Conservation (phyloP, 2,888 invertebrate species). For the Xylota sylvarum region DNA sequence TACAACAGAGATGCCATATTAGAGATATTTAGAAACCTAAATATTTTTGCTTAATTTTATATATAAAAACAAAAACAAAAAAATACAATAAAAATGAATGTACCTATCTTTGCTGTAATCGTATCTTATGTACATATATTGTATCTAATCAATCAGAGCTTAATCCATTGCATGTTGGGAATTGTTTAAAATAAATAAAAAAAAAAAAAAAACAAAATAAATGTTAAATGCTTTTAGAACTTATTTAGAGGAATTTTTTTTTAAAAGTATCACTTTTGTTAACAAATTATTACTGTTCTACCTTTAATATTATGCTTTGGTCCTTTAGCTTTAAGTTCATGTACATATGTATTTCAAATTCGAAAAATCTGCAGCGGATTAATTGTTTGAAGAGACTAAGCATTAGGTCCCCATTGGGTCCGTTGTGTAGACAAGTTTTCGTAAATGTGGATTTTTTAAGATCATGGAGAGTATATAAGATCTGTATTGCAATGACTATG, state of each 20-base stretch:
- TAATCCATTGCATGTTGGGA: slow-evolving; percentile 44
- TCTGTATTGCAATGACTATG: too few relatives aligned
- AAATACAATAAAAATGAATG: slow-evolving; percentile 14
- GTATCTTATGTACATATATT: slow-evolving; percentile 15
- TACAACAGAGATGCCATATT: slow-evolving; percentile 39
- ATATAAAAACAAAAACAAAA: slow-evolving; percentile 2
- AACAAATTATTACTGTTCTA: not conserved
- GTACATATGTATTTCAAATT: too few relatives aligned
- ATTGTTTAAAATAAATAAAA: not conserved
- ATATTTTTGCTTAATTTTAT: slow-evolving; percentile 44
- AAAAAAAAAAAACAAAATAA: not conserved
- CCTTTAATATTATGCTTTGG: too few relatives aligned
- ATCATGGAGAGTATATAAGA: too few relatives aligned
- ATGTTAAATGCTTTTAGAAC: slow-evolving; percentile 13
- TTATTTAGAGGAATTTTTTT: not conserved
- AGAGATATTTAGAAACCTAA: slow-evolving; percentile 7
- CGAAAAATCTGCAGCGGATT: too few relatives aligned
- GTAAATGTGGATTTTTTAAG: too few relatives aligned
- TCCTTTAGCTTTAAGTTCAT: too few relatives aligned
- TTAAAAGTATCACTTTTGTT: not conserved
- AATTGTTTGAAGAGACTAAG: too few relatives aligned
- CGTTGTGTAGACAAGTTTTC: too few relatives aligned
- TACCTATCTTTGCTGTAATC: slow-evolving; percentile 33
- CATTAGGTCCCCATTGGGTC: too few relatives aligned
- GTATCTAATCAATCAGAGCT: slow-evolving; percentile 37